Evolutionary conservation across 2,888 invertebrate species (phyloP).

Genomic region (Spodoptera picta): DNA sequence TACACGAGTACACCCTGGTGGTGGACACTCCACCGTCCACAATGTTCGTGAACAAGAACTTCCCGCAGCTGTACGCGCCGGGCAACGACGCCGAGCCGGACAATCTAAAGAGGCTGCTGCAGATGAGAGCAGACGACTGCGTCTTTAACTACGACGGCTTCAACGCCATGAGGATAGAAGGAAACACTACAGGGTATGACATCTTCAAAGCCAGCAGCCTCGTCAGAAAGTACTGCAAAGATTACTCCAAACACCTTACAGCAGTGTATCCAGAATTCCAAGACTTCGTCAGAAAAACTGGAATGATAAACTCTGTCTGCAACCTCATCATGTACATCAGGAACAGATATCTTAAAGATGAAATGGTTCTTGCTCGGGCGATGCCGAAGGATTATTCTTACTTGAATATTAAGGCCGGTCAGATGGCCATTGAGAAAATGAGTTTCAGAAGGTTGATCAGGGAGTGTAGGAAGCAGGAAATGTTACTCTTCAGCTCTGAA

Average conservation of each 20-base stretch:
- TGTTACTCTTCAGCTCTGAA: too few relatives aligned
- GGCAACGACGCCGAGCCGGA: slow-evolving; percentile 46
- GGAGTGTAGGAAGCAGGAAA: too few relatives aligned
- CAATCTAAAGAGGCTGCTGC: slow-evolving; percentile 55
- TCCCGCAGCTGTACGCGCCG: slow-evolving; percentile 68
- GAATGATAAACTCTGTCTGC: slow-evolving; percentile 60
- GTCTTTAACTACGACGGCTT: slow-evolving; percentile 66
- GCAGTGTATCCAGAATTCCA: slow-evolving; percentile 67
- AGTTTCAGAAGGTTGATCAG: too few relatives aligned
- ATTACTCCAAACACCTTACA: slow-evolving; percentile 58
- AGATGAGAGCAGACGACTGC: slow-evolving; percentile 52
- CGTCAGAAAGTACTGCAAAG: slow-evolving; percentile 68
- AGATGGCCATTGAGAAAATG: too few relatives aligned
- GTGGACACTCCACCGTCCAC: slow-evolving; percentile 66
- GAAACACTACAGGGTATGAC: slow-evolving; percentile 60
- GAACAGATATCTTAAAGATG: slow-evolving; percentile 65
- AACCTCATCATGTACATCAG: slow-evolving; percentile 69
- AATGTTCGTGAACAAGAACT: slow-evolving; percentile 56
- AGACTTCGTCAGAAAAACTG: slow-evolving; percentile 60
- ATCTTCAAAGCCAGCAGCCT: slow-evolving; percentile 68
- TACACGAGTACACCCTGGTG: slow-evolving; percentile 70
- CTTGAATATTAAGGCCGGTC: too few relatives aligned
- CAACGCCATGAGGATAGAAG: slow-evolving; percentile 57
- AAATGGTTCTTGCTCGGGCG: slow-evolving; percentile 47
- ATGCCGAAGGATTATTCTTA: too few relatives aligned